Evolutionary conservation across 2,113 vertebrate species (phyloP), one percentile per base, ranked within the genome.

Genomic region (Ptychochromis oligacanthus): DNA sequence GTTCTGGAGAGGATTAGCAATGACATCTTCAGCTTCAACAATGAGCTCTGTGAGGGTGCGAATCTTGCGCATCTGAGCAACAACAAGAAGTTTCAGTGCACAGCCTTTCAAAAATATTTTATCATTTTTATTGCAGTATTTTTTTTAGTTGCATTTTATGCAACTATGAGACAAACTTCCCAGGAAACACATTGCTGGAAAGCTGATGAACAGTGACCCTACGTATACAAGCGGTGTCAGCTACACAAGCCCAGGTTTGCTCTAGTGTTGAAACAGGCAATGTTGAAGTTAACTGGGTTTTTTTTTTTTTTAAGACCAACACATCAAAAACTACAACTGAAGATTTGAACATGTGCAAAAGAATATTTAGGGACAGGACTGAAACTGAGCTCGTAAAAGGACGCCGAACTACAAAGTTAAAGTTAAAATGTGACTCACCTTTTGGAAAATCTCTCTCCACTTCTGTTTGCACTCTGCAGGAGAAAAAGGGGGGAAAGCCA

Each of bases 1-100:
- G 8, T 74, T 38, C 1, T 1, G 2, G 1, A 0, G 1, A 8
- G 88, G 38, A 46, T 62, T 5, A 10, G 58, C 60, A 75, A 93
- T 7, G 12, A 38, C 8, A 3, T 24, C 40, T 83, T 92, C 80
- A 55, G 91, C 94, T 79, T 92, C 90, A 65, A 4, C 64, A 10
- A 95, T 36, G n/a, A 95, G 86, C 28, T 95, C 94, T 38, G 79
- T 10, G 26, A 94, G 88, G 22, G 55, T 87, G 15, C 93, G 92
- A n/a, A 3, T 4, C 65, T 88, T 94, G 2, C 80, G 75, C 36
- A 94, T 80, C 94, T 95, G 80, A 72, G 56, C 2, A 85, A 65
- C 4, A 90, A 75, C 2, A 58, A 81, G 34, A 54, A 13, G 24
- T 28, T 52, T 18, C 24, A 70, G 15, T 17, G 46, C 6, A 61